phyloP scores from a whole-genome alignment of 2,113 vertebrate species.

The Pristiophorus japonicus region DNA sequence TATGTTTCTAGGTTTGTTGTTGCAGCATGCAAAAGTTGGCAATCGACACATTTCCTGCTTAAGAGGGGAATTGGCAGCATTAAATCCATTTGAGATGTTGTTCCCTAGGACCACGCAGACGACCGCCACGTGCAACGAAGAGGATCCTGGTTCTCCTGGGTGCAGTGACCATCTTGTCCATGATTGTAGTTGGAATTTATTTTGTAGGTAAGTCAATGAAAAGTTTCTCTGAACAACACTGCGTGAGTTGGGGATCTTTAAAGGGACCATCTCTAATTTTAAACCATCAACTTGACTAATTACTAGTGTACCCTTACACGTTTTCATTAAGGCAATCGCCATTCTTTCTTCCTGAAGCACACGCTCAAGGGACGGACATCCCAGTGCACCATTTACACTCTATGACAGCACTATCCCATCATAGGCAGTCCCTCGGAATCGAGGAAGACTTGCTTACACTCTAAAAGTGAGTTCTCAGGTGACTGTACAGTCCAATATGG shows the following conservation, averaged over 20 bases:
- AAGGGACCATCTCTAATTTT: background rate
- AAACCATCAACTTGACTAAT: background rate
- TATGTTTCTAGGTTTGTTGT: no score
- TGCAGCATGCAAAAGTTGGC: no score
- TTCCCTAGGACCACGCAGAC: background rate
- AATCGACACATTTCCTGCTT: background rate
- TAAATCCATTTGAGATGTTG: background rate
- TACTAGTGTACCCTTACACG: background rate
- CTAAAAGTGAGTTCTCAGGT: no score
- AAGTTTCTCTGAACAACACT: background rate
- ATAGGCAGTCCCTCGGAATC: no score
- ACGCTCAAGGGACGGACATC: background rate
- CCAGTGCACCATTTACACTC: background rate
- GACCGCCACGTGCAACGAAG: background rate
- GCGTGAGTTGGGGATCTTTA: background rate
- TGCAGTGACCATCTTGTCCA: background rate
- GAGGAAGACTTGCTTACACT: no score
- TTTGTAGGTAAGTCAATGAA: background rate
- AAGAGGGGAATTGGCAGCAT: background rate
- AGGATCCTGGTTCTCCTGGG: background rate
- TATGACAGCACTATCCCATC: background rate
- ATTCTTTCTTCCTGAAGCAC: background rate
- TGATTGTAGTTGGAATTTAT: background rate
- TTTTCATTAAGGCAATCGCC: background rate
- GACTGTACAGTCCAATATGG: no score